These are phyloP conservation scores for Condylura cristata DNA, from an alignment of 2,113 vertebrate genomes.

Conservation along the genomic window DNA sequence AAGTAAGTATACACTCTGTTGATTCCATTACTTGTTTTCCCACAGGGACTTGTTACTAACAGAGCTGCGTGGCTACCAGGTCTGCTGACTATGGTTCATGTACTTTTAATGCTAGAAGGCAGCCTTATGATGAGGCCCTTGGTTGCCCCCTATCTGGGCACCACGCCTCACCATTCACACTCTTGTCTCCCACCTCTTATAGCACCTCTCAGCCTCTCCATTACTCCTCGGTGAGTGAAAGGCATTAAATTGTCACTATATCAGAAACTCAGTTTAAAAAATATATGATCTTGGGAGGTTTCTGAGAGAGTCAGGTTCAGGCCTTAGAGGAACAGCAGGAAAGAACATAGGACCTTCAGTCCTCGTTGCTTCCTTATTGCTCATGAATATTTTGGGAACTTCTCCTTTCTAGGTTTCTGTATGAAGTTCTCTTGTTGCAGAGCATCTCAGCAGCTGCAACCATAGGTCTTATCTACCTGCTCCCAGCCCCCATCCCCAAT, in stretches of 20 bases:
- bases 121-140: neutral
- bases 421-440: neutral
- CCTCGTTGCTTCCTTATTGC: slow-evolving; percentile 7
- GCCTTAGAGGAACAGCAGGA: neutral
- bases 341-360: neutral
- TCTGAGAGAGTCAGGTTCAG: neutral
- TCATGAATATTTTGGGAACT: slow-evolving; percentile 43
- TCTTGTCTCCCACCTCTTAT: neutral
- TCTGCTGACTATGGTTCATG: neutral
- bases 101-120: neutral
- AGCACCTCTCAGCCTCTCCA: neutral
- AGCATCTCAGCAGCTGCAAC: neutral
- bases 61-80: neutral
- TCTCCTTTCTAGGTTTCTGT: slow-evolving; percentile 58
- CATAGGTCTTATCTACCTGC: neutral
- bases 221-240: neutral
- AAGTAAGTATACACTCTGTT: neutral
- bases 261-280: slow-evolving; percentile 36
- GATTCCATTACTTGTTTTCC: neutral
- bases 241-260: neutral
- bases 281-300: neutral
- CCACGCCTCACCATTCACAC: neutral
- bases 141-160: neutral
- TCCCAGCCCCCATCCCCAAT: no score
- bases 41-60: neutral